Base-by-base conservation (phyloP, 2,888 invertebrate species). In the Drosophila melanosoma region DNA sequence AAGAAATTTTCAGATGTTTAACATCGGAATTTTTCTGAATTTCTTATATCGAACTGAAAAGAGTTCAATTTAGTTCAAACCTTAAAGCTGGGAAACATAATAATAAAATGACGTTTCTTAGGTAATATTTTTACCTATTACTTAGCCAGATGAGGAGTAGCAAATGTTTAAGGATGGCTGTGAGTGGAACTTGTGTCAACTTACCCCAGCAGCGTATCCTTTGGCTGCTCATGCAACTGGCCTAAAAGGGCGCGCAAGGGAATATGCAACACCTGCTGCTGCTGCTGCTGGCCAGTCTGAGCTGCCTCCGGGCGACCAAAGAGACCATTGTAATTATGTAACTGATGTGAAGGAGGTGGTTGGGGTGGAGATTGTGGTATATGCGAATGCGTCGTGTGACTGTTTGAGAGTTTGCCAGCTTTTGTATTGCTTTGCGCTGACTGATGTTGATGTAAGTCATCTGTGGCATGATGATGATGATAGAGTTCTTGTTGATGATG, bases 241-340 rank as follows among this genome's bases (percentile, higher is more conserved):
- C 72, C 71, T 65, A 91, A 82, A 45, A 91, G 76, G 53, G 83
- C 82, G 29, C 83, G 90, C 62, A 91, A 74, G 6, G 91, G 91
- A 53, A 91, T 91, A 60, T 91, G 91, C 67, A 91, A 63, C 76
- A 92, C 86, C 75, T 91, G 91, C 82, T 89, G 78, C 56, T 65
- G 63, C 11, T 26, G 26, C 26, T 36, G 59, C 33, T 33, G 48
- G 26, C 8, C 38, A 15, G 23, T 15, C 38, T 51, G 56, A 10
- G 35, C 3, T 20, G 36, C 23, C 63, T 75, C 85, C 60, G 82
- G 83, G 12, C 81, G 70, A 42, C 58, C 83, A 53, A 74, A 79
- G 17, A 49, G 69, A 32, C 60, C 69, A 51, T 84, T 76, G 69
- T 69, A 76, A 65, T 71, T 71, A 65, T 82, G 75, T 54, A 82